Evolutionary conservation across 2,113 vertebrate genomes (phyloP), one percentile per base, ranked within the genome.

Genomic region (Redunca redunca): DNA sequence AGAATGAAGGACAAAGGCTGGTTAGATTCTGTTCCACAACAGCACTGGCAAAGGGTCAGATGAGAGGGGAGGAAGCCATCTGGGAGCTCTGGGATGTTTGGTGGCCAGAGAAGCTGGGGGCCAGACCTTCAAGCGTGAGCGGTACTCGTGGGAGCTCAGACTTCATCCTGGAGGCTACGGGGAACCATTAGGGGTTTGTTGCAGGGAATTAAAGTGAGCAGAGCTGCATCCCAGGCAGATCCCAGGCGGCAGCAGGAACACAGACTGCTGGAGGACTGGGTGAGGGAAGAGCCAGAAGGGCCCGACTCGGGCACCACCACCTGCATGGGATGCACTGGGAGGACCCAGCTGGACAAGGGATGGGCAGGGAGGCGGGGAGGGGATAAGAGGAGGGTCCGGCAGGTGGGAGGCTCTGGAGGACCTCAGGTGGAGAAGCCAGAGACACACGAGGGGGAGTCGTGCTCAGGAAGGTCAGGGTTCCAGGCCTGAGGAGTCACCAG

Each of bases 121-220:
- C 71, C 28, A 13, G 46, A 5, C 30, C 30, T 48, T 8, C 0
- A 3, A 43, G 36, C 25, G 58, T 55, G 1, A 15, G 12, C 1
- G 3, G 48, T 5, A 11, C 60, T 13, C 3, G 0, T 2, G 26
- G 52, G 30, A 48, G 64, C 57, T n/a, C 3, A 1, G 46, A 4
- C 46, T 57, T 67, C 8, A 8, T 13, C 55, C n/a, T 33, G n/a
- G 43, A 15, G 81, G 26, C 33, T 4, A 4, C 1, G 5, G 43
- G 46, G 67, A 21, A 5, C 19, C 7, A 5, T 28, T 10, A 21
- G 25, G 43, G 25, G 19, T 78, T 26, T 48, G 15, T 48, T 19
- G 28, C 46, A 33, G 67, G 55, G n/a, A 86, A 52, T 55, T 53
- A 55, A 36, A 36, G 9, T 40, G 60, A 84, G 25, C 12, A 74